Percentiles rank a stretch among this genome's conserved stretches.
Evolutionary conservation across 1,140 invertebrate genomes (phyloP).

Genomic region (Drosophila bocqueti): DNA sequence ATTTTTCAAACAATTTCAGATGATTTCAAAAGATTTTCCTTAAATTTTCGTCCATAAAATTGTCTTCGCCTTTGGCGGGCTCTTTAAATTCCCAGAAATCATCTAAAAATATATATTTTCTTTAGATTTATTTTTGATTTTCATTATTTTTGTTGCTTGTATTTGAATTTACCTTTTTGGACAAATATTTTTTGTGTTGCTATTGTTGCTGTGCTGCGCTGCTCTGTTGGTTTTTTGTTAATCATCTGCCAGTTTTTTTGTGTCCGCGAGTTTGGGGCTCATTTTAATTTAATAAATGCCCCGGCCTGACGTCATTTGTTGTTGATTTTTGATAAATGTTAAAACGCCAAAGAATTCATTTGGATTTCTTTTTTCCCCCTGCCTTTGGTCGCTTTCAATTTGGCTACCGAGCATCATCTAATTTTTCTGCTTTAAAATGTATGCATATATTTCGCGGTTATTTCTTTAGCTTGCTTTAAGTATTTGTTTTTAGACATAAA

Average conservation of each 20-base stretch:
- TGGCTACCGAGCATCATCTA: constrained; percentile 44
- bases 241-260: constrained; percentile 46
- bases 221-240: constrained; percentile 43
- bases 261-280: constrained; percentile 39
- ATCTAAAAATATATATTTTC: constrained; percentile 29
- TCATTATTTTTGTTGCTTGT: constrained; percentile 16
- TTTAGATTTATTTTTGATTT: constrained; percentile 29
- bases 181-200: constrained; percentile 25
- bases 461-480: constrained; percentile 29
- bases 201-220: constrained; percentile 13
- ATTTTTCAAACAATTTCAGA: constrained; percentile 21
- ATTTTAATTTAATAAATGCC: constrained; percentile 68
- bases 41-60: constrained; percentile 19
- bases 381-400: constrained; percentile 18
- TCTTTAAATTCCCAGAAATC: constrained; percentile 31
- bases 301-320: constrained; percentile 73
- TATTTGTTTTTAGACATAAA: constrained; percentile 64
- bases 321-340: constrained; percentile 67
- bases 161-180: constrained; percentile 46
- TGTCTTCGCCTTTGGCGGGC: constrained; percentile 12
- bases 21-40: constrained; percentile 22
- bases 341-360: constrained; percentile 55
- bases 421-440: constrained; percentile 48
- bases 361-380: constrained; percentile 1
- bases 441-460: constrained; percentile 37